Conservation (phyloP, 2,888 invertebrate genomes). For the Agrotis exclamationis region DNA sequence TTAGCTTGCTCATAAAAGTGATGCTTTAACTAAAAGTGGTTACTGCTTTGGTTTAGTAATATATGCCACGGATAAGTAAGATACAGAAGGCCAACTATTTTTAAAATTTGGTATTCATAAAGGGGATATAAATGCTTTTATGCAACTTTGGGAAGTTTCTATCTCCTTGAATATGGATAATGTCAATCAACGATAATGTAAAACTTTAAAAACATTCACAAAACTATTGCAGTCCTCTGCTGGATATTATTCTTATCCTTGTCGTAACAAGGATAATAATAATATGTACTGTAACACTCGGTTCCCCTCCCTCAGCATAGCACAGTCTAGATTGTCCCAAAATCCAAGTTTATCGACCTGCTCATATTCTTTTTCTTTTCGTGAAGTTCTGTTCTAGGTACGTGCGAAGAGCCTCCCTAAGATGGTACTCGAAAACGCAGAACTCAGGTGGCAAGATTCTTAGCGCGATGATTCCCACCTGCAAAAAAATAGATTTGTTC, state of each 20-base stretch:
- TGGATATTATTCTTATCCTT: background rate
- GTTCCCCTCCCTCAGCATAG: too few species aligned
- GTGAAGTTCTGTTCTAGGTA: too few species aligned
- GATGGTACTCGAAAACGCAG: background rate
- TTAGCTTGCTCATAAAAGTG: conserved; percentile 53
- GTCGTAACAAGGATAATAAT: too few species aligned
- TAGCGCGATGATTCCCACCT: background rate
- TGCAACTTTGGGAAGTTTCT: too few species aligned
- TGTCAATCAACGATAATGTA: background rate
- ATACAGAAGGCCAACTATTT: conserved; percentile 19
- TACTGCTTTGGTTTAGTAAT: conserved; percentile 64
- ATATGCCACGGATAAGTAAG: conserved; percentile 27
- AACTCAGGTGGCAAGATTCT: background rate
- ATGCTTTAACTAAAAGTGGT: conserved; percentile 58
- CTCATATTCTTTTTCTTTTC: background rate
- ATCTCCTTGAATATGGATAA: background rate
- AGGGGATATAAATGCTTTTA: too few species aligned
- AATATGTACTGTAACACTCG: background rate
- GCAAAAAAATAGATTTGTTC: background rate
- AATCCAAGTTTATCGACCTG: too few species aligned
- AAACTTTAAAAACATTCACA: background rate
- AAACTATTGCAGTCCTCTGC: background rate
- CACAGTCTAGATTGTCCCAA: too few species aligned
- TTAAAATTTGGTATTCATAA: background rate
- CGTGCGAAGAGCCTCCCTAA: background rate